Base-by-base conservation (phyloP, 2,888 invertebrate genomes). In the Xestoiulus laeticollis region DNA sequence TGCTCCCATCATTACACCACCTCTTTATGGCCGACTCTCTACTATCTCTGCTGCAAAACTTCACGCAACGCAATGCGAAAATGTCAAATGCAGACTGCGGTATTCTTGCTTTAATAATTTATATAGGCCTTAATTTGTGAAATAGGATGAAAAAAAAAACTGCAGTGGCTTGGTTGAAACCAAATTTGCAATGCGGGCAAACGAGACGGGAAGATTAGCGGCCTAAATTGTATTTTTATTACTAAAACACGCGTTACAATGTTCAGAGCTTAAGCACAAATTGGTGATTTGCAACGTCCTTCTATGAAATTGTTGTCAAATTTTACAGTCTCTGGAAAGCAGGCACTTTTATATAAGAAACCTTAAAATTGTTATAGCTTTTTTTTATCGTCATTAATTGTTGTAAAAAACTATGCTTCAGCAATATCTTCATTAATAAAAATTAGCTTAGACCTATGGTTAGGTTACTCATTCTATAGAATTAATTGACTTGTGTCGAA, bases 1-100 rank as follows among this genome's bases (percentile, higher is more conserved):
- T 78, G 78, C 78, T 78, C 30, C 78, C 78, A 78, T 78, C 78
- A 78, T 78, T 78, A 78, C 78, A 16, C 78, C 78, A 78, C 78
- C 78, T 78, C 78, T 78, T 32, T 78, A 78, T 78, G 30, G 30
- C 30, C 78, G 16, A 78, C 78, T 30, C 68, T 6, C 48, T 14
- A 32, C 53, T 68, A 22, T 68, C 59, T 68, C 59, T 26, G 22
- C 59, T n/a, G n/a, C n/a, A n/a, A n/a, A 68, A 14, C 12, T 26
- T 8, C 68, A 26, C 26, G 26, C 68, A 26, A 68, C 26, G 68
- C 68, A 26, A 78, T 78, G 78, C 78, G 78, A 78, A 78, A 78
- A 78, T 16, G 78, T 78, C 78, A 78, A 78, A 78, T 30, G 78
- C 78, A 78, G 30, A 30, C 78, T 78, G 78, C 78, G 30, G 78